A percentile compares a stretch with the other conserved stretches of the same genome.
These are phyloP conservation scores for Tenthredo distinguenda DNA, from an alignment of 2,888 invertebrate species.

Conservation along the genomic window DNA sequence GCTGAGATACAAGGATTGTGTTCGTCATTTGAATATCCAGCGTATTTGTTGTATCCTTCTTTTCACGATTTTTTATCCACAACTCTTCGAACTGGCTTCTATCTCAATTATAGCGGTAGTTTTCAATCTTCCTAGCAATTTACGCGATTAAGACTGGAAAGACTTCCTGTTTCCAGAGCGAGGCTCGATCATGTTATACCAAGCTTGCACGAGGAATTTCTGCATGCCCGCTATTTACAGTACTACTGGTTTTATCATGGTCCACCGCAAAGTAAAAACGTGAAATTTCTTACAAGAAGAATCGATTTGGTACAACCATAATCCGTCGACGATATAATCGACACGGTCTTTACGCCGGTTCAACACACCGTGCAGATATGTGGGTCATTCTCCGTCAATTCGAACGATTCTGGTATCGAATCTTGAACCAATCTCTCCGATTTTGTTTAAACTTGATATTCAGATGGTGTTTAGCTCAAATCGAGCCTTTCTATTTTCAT, in stretches of 20 bases:
- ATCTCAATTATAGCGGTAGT: constrained; percentile 34
- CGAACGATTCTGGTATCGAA: not conserved
- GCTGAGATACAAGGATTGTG: not conserved
- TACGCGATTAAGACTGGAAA: constrained; percentile 46
- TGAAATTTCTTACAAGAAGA: not conserved
- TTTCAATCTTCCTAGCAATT: constrained; percentile 46
- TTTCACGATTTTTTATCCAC: not conserved
- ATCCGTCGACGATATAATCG: not conserved
- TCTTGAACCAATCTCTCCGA: not conserved
- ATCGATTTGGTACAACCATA: constrained; percentile 22
- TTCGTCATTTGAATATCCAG: not conserved
- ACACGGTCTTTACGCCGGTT: not conserved
- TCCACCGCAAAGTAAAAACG: constrained; percentile 16
- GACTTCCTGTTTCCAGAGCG: constrained; percentile 33
- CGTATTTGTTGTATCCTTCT: not conserved
- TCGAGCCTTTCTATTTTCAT: not conserved
- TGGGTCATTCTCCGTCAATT: not conserved
- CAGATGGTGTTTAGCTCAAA: too few species aligned
- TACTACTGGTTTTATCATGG: constrained; percentile 28
- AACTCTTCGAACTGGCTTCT: not conserved
- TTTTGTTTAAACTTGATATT: not conserved
- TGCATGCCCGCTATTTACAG: constrained; percentile 18
- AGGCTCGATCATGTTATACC: not conserved
- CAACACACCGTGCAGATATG: not conserved
- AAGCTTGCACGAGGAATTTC: constrained; percentile 10